Conservation (phyloP, 2,797 vertebrate genomes). For the Clarias fuscus region DNA sequence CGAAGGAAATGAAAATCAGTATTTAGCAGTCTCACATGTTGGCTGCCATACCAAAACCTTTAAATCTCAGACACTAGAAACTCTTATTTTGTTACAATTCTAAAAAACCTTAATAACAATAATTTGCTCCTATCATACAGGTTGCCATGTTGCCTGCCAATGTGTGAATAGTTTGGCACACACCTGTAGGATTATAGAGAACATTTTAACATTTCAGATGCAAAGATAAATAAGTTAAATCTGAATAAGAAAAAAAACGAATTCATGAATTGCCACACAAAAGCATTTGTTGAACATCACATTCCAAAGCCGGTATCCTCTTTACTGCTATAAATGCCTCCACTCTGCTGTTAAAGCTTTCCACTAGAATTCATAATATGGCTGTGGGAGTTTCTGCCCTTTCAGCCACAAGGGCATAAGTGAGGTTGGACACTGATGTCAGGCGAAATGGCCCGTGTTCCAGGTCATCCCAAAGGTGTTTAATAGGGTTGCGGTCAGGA, state of each 20-base stretch:
- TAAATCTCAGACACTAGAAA: neutral
- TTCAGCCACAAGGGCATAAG: slow-evolving; percentile 15
- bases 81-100: too few relatives aligned
- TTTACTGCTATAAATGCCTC: neutral
- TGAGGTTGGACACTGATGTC: slow-evolving; percentile 11
- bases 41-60: neutral
- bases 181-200: too few relatives aligned
- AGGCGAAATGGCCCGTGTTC: neutral
- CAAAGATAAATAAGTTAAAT: too few relatives aligned
- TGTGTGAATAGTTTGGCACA: too few relatives aligned
- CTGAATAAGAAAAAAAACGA: too few relatives aligned
- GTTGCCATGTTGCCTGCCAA: too few relatives aligned
- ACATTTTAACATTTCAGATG: too few relatives aligned
- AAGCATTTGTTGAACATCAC: neutral
- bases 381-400: neutral
- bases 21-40: neutral
- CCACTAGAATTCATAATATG: neutral
- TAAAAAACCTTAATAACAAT: too few relatives aligned
- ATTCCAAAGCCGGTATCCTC: neutral
- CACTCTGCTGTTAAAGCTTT: neutral
- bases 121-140: too few relatives aligned
- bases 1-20: neutral
- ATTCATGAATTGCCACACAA: neutral
- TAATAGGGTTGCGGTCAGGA: slow-evolving; percentile 4
- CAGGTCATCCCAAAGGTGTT: neutral